These are phyloP conservation scores for Micropterix aruncella DNA, from an alignment of 2,888 invertebrate species.

Conservation along the genomic window DNA sequence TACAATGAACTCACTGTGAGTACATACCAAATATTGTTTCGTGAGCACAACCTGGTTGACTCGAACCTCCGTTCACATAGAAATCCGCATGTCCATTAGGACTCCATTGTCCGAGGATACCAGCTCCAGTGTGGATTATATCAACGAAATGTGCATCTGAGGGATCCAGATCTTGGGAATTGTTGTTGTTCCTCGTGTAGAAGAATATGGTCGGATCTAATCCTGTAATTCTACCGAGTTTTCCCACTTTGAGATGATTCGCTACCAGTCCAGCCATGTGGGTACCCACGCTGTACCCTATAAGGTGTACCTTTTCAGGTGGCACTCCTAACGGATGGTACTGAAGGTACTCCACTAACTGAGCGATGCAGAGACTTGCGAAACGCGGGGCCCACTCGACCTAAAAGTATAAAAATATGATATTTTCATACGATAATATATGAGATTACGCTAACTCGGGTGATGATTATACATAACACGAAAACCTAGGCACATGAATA, in stretches of 20 bases:
- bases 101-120: slow-evolving; percentile 80
- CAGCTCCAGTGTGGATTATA: slow-evolving; percentile 71
- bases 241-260: slow-evolving; percentile 61
- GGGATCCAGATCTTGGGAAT: slow-evolving; percentile 65
- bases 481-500: no score
- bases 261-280: slow-evolving; percentile 75
- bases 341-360: slow-evolving; percentile 63
- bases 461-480: no score
- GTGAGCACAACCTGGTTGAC: slow-evolving; percentile 76
- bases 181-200: slow-evolving; percentile 63
- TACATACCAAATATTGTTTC: slow-evolving; percentile 68
- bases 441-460: no score
- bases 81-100: slow-evolving; percentile 82
- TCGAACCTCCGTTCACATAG: slow-evolving; percentile 78
- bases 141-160: slow-evolving; percentile 75
- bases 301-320: slow-evolving; percentile 63
- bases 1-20: slow-evolving; percentile 2
- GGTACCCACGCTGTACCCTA: slow-evolving; percentile 79
- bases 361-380: slow-evolving; percentile 62
- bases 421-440: no score
- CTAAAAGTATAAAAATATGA: slow-evolving; percentile 18
- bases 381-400: slow-evolving; percentile 49
- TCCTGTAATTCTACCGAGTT: slow-evolving; percentile 73
- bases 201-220: slow-evolving; percentile 77
- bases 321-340: slow-evolving; percentile 57